Evolutionary conservation across 2,888 invertebrate species (phyloP).

Genomic region (Meta bourneti): DNA sequence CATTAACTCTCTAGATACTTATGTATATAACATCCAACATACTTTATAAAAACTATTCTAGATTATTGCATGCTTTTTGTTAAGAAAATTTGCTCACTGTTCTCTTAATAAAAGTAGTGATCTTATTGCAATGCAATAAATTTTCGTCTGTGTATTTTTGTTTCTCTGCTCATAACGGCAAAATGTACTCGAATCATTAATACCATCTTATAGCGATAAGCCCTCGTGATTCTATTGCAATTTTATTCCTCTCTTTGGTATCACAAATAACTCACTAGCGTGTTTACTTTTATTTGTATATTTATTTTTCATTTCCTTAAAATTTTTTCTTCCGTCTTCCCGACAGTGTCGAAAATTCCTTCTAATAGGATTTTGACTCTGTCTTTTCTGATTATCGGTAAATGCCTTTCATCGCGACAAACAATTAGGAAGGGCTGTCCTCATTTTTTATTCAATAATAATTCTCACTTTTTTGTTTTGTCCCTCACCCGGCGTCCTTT

Average conservation of each 20-base stretch:
- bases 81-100: no score
- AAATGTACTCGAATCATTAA: background rate
- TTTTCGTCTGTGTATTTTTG: no score
- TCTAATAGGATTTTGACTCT: slow-evolving; percentile 74
- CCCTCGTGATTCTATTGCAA: background rate
- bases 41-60: no score
- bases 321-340: background rate
- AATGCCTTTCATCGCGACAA: slow-evolving; percentile 73
- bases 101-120: no score
- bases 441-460: slow-evolving; percentile 74
- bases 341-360: slow-evolving; percentile 40
- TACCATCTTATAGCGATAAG: slow-evolving; percentile 30
- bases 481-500: slow-evolving; percentile 39
- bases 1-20: no score
- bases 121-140: no score
- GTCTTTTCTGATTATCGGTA: slow-evolving; percentile 74
- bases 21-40: no score
- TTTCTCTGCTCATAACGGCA: background rate
- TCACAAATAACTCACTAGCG: background rate
- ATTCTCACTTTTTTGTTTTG: slow-evolving; percentile 39
- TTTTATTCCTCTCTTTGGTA: background rate
- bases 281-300: slow-evolving; percentile 29
- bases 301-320: background rate
- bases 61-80: no score
- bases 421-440: slow-evolving; percentile 70